These are phyloP conservation scores for Sceloporus tristichus DNA, from an alignment of 2,113 vertebrate species.

Conservation along the genomic window DNA sequence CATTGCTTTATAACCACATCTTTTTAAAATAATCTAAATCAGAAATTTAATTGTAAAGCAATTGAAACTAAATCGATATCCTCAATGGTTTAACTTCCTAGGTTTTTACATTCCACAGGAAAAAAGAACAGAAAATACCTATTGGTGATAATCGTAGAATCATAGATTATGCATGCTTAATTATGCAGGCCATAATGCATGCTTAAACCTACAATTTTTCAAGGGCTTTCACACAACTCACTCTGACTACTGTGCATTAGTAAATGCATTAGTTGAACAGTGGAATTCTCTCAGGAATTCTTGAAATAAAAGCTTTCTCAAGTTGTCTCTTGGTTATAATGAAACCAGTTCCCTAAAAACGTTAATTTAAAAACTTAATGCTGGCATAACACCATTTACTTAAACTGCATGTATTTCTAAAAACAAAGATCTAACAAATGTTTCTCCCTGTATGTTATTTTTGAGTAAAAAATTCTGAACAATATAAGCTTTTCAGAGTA, in stretches of 20 bases:
- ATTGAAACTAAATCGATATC: background rate
- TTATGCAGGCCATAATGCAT: background rate
- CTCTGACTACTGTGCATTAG: background rate
- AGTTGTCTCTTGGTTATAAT: background rate
- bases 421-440: background rate
- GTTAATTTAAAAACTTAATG: background rate
- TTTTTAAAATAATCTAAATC: too few species aligned
- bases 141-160: background rate
- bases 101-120: background rate
- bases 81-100: background rate
- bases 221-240: background rate
- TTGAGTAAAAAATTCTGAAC: background rate
- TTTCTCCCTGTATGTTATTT: background rate
- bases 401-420: background rate
- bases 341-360: background rate
- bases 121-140: background rate
- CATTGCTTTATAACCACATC: too few species aligned
- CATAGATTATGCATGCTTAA: too few species aligned
- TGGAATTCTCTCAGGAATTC: background rate
- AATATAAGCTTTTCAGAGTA: background rate
- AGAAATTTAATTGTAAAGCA: background rate
- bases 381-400: background rate
- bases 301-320: background rate
- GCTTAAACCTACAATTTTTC: background rate
- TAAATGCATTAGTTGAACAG: background rate